phyloP scores from a whole-genome alignment of 2,113 vertebrate species.

The Anoplopoma fimbria region DNA sequence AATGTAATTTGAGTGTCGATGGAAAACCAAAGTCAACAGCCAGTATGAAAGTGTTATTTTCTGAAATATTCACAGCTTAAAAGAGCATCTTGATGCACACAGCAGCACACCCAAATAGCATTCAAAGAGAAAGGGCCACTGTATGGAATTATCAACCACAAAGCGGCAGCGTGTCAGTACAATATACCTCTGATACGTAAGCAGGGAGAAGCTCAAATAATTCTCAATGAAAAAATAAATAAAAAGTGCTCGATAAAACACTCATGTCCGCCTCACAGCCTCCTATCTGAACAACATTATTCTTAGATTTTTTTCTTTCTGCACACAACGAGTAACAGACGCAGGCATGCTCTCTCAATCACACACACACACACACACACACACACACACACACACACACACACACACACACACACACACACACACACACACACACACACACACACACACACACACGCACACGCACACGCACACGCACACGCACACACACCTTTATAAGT shows the following conservation, averaged over 20 bases:
- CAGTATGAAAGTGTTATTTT: neutral
- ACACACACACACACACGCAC: neutral
- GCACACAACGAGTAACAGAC: neutral
- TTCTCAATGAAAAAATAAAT: neutral
- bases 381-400: neutral
- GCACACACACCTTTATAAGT: neutral
- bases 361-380: neutral
- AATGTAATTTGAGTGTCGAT: neutral
- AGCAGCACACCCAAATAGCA: neutral
- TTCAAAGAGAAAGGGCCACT: neutral
- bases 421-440: neutral
- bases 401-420: neutral
- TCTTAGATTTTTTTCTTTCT: neutral
- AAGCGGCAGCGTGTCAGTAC: neutral
- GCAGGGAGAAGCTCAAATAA: neutral
- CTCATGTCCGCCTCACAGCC: neutral
- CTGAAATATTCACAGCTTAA: neutral
- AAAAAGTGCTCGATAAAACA: neutral
- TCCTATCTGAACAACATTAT: neutral
- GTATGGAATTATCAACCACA: neutral
- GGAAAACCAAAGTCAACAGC: neutral
- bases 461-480: neutral
- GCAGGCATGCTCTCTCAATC: neutral
- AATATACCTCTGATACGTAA: neutral
- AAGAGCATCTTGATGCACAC: neutral